These are phyloP conservation scores for Drosophila miranda DNA, from an alignment of 1,140 invertebrate species.

Conservation along the genomic window DNA sequence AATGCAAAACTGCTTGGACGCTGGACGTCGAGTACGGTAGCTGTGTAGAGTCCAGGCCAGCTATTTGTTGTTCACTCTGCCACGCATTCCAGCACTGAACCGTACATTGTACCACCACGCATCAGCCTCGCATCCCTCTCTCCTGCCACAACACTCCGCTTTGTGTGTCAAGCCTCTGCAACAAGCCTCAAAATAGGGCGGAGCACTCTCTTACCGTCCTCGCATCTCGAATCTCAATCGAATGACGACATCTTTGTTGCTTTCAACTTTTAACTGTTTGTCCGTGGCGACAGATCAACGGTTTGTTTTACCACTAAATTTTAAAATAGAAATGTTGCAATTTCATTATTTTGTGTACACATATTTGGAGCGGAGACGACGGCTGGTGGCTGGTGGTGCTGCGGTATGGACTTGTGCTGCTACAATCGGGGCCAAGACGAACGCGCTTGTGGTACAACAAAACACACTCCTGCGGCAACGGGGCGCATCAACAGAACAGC, in stretches of 20 bases:
- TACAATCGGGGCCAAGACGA: constrained; percentile 73
- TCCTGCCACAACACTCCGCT: neutral
- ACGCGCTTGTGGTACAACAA: constrained; percentile 74
- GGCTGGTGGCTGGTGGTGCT: constrained; percentile 1
- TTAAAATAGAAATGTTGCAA: too few species aligned
- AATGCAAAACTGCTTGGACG: neutral
- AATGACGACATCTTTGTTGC: neutral
- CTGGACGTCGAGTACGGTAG: neutral
- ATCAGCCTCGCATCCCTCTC: constrained; percentile 1
- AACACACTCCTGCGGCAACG: constrained; percentile 35
- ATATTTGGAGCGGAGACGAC: too few species aligned
- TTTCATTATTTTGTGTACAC: too few species aligned
- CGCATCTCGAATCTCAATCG: neutral
- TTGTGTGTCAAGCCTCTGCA: constrained; percentile 33
- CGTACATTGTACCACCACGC: constrained; percentile 16
- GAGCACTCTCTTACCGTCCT: constrained; percentile 14
- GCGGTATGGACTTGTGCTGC: constrained; percentile 10
- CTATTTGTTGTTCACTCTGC: constrained; percentile 15
- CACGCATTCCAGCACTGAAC: constrained; percentile 23
- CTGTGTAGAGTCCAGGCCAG: neutral
- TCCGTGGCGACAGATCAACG: too few species aligned
- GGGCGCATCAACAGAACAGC: constrained; percentile 4
- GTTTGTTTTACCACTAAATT: too few species aligned
- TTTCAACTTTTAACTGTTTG: neutral
- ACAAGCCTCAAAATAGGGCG: constrained; percentile 39